phyloP scores from a whole-genome alignment of 1,140 invertebrate genomes.

The Triops cancriformis region DNA sequence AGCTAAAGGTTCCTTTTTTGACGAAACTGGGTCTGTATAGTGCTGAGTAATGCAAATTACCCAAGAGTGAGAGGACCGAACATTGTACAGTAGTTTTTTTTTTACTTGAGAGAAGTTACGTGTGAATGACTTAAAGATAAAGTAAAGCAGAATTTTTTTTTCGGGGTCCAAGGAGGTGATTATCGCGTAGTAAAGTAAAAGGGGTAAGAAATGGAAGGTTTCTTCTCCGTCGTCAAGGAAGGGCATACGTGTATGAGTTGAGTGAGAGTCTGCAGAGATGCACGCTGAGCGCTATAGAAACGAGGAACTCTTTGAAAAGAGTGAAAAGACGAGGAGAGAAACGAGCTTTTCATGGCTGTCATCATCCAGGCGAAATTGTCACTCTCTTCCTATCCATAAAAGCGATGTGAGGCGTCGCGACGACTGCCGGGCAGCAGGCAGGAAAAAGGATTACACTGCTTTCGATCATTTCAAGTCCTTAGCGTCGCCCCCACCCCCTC shows the following conservation, averaged over 20 bases:
- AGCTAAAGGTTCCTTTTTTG: no score
- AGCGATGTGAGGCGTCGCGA: not conserved
- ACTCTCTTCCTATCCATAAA: conserved; percentile 1
- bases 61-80: no score
- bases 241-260: not conserved
- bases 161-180: no score
- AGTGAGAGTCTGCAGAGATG: not conserved
- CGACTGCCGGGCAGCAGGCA: not conserved
- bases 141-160: no score
- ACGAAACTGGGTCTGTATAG: no score
- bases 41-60: no score
- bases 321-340: not conserved
- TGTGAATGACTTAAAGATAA: no score
- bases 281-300: not conserved
- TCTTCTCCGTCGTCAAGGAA: not conserved
- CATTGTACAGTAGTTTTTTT: no score
- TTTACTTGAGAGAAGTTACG: no score
- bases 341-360: conserved; percentile 4
- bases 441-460: not conserved
- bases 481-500: no score
- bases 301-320: not conserved
- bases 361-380: not conserved
- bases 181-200: no score
- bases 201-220: not conserved
- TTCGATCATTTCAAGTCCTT: not conserved